phyloP scores from a whole-genome alignment of 92 coral and sea anemone species.

The Zoanthus gigantus region DNA sequence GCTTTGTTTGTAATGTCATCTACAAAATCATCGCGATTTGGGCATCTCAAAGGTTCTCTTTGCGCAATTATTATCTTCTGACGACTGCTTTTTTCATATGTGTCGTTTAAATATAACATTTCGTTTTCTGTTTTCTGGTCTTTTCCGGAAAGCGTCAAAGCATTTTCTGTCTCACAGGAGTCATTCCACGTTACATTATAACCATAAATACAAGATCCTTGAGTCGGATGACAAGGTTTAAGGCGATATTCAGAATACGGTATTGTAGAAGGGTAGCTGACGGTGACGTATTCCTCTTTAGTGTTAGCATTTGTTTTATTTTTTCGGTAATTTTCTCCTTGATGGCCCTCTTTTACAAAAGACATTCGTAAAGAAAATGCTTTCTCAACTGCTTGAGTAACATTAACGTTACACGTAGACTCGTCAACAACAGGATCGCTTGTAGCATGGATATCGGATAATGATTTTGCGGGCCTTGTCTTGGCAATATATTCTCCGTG shows the following conservation, averaged over 20 bases:
- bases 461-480: neutral
- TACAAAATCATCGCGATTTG: neutral
- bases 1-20: too few species aligned
- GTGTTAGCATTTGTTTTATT: neutral
- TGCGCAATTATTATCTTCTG: too few species aligned
- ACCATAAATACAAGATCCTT: neutral
- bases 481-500: neutral
- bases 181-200: slow-evolving; percentile 29
- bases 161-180: neutral
- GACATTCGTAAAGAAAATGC: neutral
- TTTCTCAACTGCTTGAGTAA: neutral
- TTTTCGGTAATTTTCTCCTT: neutral
- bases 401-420: neutral
- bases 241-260: neutral
- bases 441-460: too few species aligned
- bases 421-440: neutral
- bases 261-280: neutral
- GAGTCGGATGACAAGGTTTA: neutral
- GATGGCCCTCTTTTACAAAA: neutral
- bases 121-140: neutral
- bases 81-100: too few species aligned
- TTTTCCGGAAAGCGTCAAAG: neutral
- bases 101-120: too few species aligned
- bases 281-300: neutral
- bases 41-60: too few species aligned